Evolutionary conservation across 2,888 invertebrate species (phyloP).

Genomic region (Rhamphomyia laevipes): DNA sequence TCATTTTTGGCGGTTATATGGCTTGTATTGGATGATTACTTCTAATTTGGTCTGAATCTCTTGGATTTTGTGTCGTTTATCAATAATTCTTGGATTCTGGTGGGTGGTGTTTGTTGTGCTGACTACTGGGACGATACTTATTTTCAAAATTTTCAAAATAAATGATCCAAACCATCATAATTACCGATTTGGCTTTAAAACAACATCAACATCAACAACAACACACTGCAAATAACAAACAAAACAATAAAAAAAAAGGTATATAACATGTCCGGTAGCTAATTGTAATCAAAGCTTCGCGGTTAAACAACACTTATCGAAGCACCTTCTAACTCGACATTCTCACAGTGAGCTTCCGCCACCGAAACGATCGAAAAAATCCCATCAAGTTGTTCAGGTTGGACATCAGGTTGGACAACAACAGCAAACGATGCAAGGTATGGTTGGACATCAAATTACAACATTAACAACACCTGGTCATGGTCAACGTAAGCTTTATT

Average conservation of each 20-base stretch:
- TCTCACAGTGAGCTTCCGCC: slow-evolving; percentile 37
- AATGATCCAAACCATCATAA: too few species aligned
- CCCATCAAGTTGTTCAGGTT: slow-evolving; percentile 19
- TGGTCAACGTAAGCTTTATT: slow-evolving; percentile 29
- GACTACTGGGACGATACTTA: too few species aligned
- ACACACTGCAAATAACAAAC: too few species aligned
- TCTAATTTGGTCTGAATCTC: too few species aligned
- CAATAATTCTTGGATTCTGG: too few species aligned
- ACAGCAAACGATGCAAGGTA: slow-evolving; percentile 20
- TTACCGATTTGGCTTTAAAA: too few species aligned
- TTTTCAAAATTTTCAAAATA: too few species aligned
- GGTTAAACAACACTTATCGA: slow-evolving; percentile 37
- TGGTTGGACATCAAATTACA: slow-evolving; percentile 32
- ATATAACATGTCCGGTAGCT: slow-evolving; percentile 35
- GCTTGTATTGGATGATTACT: too few species aligned
- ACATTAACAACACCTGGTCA: slow-evolving; percentile 25
- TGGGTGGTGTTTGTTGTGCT: too few species aligned
- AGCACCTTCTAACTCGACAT: slow-evolving; percentile 37
- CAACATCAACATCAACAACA: too few species aligned
- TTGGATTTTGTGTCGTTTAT: too few species aligned
- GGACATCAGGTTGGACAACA: slow-evolving; percentile 27
- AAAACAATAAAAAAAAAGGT: slow-evolving; percentile 19
- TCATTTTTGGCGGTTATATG: too few species aligned
- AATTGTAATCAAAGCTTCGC: slow-evolving; percentile 37
- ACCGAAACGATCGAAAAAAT: slow-evolving; percentile 35